A percentile compares a stretch with the other conserved stretches of the same genome.
These are phyloP conservation scores for Rapana venosa DNA, from an alignment of 2,888 invertebrate species.

Conservation along the genomic window DNA sequence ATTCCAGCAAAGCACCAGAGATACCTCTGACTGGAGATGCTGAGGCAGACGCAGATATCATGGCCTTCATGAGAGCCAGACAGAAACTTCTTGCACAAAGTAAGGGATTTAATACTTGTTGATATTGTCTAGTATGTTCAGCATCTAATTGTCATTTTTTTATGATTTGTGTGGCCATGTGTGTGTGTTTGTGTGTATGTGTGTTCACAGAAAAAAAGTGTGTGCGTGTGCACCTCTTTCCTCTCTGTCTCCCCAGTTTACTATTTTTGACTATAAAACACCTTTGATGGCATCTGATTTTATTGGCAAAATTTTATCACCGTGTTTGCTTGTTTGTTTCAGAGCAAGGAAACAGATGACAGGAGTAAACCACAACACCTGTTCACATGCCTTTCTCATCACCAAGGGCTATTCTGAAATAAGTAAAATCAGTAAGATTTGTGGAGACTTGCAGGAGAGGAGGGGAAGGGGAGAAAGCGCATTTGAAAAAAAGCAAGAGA, in stretches of 20 bases:
- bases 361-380: background rate
- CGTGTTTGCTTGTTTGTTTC: background rate
- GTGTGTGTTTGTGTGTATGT: background rate
- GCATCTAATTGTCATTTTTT: background rate
- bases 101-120: constrained; percentile 40
- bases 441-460: too few relatives aligned
- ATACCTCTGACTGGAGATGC: constrained; percentile 77
- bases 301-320: too few relatives aligned
- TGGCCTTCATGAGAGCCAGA: constrained; percentile 77
- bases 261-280: background rate
- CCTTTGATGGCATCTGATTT: too few relatives aligned
- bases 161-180: background rate
- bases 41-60: constrained; percentile 77
- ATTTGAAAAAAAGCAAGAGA: too few relatives aligned
- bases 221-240: background rate
- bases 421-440: too few relatives aligned
- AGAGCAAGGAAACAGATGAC: constrained; percentile 39
- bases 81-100: constrained; percentile 71
- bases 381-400: too few relatives aligned
- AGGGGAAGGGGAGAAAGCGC: too few relatives aligned
- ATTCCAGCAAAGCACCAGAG: constrained; percentile 30
- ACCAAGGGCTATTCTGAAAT: too few relatives aligned
- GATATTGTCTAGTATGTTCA: background rate
- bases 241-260: background rate
- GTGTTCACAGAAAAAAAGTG: background rate